Base-by-base conservation (phyloP, 2,888 invertebrate genomes). In the Phania funesta region DNA sequence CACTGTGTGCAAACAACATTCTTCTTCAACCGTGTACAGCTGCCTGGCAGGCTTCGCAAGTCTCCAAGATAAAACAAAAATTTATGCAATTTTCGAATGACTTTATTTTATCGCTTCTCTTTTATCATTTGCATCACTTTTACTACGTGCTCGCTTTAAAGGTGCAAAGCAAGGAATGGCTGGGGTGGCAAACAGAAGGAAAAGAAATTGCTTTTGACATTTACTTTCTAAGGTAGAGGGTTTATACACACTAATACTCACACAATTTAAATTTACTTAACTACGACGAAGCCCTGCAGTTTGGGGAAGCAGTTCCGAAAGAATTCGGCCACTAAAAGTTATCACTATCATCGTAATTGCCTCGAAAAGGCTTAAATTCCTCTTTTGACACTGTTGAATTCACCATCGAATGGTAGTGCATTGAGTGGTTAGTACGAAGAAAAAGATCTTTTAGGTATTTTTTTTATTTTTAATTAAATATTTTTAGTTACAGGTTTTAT, bases 121-220 rank as follows among this genome's bases (percentile, higher is more conserved):
- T 26, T 4, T 16, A 11, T 29, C n/a, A 22, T 65, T 35, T 38
- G n/a, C 22, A 22, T 41, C 5, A 44, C 7, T 52, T n/a, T 16
- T 18, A 50, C 62, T 67, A 41, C 38, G 38, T 58, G 58, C 16
- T 26, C 29, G 41, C 13, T n/a, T 1, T 9, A 38, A 32, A 11
- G 18, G 16, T 16, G 3, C 1, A 2, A 20, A n/a, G 24, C n/a
- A 35, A 9, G 9, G 11, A 35, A 35, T 9, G 9, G 2, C 2
- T 35, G 2, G 9, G 9, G 9, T 8, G 9, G 16, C 16, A 5
- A 1, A 18, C 44, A 20, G 38, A 18, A 11, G 8, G 8, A 56
- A 75, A 38, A 50, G 16, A 58, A 46, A 56, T 67, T 67, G 48
- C 29, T 58, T 75, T 58, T 58, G 38, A 58, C 67, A 38, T 58